Evolutionary conservation across 2,113 vertebrate genomes (phyloP).

Genomic region (Herpetotheres cachinnans): DNA sequence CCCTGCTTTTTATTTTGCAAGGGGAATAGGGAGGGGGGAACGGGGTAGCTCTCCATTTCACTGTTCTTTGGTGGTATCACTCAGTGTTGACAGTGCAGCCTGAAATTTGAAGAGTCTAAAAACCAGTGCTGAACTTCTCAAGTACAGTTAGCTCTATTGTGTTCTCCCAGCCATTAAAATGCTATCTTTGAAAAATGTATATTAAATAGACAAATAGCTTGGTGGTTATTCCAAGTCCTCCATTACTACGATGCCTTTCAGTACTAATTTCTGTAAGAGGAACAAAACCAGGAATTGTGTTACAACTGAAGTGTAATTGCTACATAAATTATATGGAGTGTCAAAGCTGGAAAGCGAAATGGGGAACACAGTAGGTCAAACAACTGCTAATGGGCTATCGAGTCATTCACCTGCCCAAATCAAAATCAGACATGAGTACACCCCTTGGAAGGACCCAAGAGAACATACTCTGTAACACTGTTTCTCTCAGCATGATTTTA

Average conservation of each 20-base stretch:
- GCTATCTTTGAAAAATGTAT: not conserved
- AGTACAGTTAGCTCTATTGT: not conserved
- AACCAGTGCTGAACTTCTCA: not conserved
- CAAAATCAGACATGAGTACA: not conserved
- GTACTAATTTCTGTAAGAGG: slow-evolving; percentile 34
- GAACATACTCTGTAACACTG: not conserved
- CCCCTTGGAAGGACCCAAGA: not conserved
- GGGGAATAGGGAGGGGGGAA: not conserved
- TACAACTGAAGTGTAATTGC: slow-evolving; percentile 43
- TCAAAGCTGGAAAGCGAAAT: slow-evolving; percentile 36
- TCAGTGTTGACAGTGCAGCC: not conserved
- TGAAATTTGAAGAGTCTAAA: slow-evolving; percentile 2
- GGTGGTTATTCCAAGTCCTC: not conserved
- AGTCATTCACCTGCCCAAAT: slow-evolving; percentile 40
- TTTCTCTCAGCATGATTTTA: not conserved
- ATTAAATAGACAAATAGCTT: slow-evolving; percentile 29
- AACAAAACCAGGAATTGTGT: slow-evolving; percentile 20
- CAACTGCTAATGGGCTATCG: not conserved
- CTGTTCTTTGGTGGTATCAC: not conserved
- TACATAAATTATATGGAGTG: slow-evolving; percentile 28
- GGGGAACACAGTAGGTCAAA: not conserved
- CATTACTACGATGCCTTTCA: not conserved
- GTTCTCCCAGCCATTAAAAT: not conserved
- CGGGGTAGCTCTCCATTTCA: slow-evolving; percentile 11
- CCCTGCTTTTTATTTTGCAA: slow-evolving; percentile 29